Base-by-base conservation (phyloP, 2,888 invertebrate species). In the Caprella mutica region DNA sequence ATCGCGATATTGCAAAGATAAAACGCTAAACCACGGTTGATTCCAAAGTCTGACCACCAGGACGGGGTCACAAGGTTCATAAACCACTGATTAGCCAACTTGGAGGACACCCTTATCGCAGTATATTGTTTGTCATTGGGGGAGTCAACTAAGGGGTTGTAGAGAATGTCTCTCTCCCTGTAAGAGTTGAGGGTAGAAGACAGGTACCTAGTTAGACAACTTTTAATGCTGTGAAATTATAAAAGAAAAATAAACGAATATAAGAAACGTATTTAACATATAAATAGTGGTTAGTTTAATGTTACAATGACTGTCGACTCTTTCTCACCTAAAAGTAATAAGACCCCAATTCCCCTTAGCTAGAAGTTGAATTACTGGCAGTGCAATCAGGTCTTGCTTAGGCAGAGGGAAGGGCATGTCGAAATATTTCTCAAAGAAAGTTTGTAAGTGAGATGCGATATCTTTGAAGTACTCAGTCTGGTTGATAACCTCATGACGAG, bases 21-120 rank as follows among this genome's bases (percentile, higher is more conserved):
- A 23, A 80, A 81, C 5, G 86, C 86, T 68, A 86, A 86, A 0
- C 89, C 89, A 71, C 89, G 89, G 68, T 89, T 89, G 5, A 90
- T 74, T 89, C 89, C 89, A n/a, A 89, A 78, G 69, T 89, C 88
- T 0, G 85, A 81, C 90, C 89, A 90, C 86, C 86, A 87, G 12
- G 79, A 77, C 0, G 85, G 84, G 0, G 86, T 86, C 0, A 86
- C 86, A 57, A 86, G 72, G 72, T 83, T 82, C 0, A 82, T 83
- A 69, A 83, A 83, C 83, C 83, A 83, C 71, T 86, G 85, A 72
- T 90, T 89, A 0, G 88, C 88, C 62, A 89, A 74, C 72, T 90
- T 89, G 67, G 89, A 89, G 0, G 86, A 81, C 0, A 88, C 81
- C 1, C 88, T 85, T 0, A 81, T 80, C 0, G 84, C 84, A 1